Percentiles rank a stretch among this genome's conserved stretches.
Evolutionary conservation across 1,140 invertebrate species (phyloP).

Genomic region (Eueides isabella): DNA sequence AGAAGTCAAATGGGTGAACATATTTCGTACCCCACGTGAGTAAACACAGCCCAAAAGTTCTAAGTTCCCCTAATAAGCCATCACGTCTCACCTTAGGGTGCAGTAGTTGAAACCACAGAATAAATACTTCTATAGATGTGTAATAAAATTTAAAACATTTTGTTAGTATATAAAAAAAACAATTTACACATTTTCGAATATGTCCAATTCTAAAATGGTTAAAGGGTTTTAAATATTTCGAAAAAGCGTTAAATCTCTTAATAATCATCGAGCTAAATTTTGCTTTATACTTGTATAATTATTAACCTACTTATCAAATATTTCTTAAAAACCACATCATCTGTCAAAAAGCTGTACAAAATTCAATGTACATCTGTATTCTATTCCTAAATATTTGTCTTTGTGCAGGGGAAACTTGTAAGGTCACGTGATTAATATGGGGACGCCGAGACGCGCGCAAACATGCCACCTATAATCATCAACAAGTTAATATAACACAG

Average conservation of each 20-base stretch:
- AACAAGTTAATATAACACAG: conserved; percentile 57
- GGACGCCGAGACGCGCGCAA: conserved; percentile 59
- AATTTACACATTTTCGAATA: too few relatives aligned
- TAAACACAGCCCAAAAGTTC: conserved; percentile 75
- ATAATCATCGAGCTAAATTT: too few relatives aligned
- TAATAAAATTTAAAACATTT: not conserved
- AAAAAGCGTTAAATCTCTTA: too few relatives aligned
- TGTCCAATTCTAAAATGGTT: too few relatives aligned
- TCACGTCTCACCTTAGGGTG: conserved; percentile 75
- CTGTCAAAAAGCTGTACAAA: not conserved
- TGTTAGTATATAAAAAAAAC: too few relatives aligned
- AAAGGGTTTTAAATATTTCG: too few relatives aligned
- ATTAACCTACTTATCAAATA: too few relatives aligned
- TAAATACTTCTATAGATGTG: conserved; percentile 25
- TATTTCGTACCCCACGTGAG: conserved; percentile 61
- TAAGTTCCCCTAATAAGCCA: conserved; percentile 78
- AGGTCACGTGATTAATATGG: conserved; percentile 74
- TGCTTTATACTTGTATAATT: too few relatives aligned
- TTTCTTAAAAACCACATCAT: not conserved
- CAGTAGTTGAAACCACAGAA: conserved; percentile 54
- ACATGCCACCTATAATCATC: conserved; percentile 61
- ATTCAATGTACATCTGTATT: not conserved
- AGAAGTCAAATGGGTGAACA: conserved; percentile 59
- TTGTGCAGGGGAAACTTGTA: conserved; percentile 34
- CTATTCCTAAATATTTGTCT: conserved; percentile 32